Evolutionary conservation across 2,888 invertebrate species (phyloP), one percentile per base, ranked within the genome.

Genomic region (Andrena fulva): DNA sequence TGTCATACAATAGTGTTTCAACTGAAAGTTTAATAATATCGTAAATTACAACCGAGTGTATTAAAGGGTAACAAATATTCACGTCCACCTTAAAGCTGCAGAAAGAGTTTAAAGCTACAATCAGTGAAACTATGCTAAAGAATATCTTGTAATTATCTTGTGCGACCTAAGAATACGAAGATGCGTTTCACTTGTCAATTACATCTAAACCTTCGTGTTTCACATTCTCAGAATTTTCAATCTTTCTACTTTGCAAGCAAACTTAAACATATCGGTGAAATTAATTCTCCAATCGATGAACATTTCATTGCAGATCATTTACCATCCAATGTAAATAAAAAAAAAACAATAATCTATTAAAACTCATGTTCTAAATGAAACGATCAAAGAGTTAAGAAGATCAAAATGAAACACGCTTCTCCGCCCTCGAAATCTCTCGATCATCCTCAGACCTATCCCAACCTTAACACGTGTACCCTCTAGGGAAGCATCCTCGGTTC

Each of bases 1-100:
- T 10, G 24, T 54, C 20, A n/a, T 50, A 48, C 6, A n/a, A 7
- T 27, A 59, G 24, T 20, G 31, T 6, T 56, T 50, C 27, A 48
- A n/a, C 29, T 7, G 6, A 6, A 35, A 29, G 27, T 24, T 10
- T 52, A 60, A 71, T 24, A 33, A 60, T 31, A n/a, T 33, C 20
- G 33, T 3, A 60, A 29, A 31, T 33, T 50, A 16, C n/a, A 16
- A 42, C 12, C 20, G 12, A 10, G 3, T 56, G 31, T 10, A 63
- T 1, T 24, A 62, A n/a, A 16, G 3, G 16, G n/a, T 48, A 56
- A 60, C 27, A 66, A 70, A 68, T 50, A 27, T 10, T 69, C 2
- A 29, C 31, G 56, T 50, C 64, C 42, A 6, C 33, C 27, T 60
- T 54, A 71, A 77, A 77, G 63, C 74, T 63, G 48, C 10, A 69